A percentile compares a stretch with the other conserved stretches of the same genome.
Conservation (phyloP, 2,888 invertebrate genomes). For the Pseudococcus longispinus region DNA sequence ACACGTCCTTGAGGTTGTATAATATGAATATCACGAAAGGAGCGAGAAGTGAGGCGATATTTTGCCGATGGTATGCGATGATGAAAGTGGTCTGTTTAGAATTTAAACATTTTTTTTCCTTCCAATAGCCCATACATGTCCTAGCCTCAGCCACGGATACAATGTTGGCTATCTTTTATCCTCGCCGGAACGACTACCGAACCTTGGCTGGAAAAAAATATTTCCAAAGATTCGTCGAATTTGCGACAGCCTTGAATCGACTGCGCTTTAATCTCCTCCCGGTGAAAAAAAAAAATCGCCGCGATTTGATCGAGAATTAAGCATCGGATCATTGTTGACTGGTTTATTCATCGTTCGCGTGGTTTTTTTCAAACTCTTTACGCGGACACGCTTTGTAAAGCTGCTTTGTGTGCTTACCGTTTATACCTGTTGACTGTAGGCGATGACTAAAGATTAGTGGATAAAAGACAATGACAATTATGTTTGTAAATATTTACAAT, state of each 20-base stretch:
- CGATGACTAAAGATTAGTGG: conserved; percentile 11
- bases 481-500: not conserved
- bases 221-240: not conserved
- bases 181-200: not conserved
- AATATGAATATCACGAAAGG: not conserved
- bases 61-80: not conserved
- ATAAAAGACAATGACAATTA: conserved; percentile 11
- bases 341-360: not conserved
- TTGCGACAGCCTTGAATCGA: not conserved
- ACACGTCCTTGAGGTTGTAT: not conserved
- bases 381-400: not conserved
- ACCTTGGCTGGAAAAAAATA: not conserved
- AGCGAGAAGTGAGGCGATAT: not conserved
- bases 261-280: not conserved
- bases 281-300: not conserved
- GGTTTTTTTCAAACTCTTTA: not conserved
- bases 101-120: not conserved
- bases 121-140: not conserved
- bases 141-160: not conserved
- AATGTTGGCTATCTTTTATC: not conserved
- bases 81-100: conserved; percentile 5
- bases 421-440: conserved; percentile 3
- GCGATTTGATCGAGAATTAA: not conserved
- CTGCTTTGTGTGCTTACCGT: not conserved
- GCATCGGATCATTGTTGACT: not conserved